Base-by-base conservation (phyloP, 2,888 invertebrate species). In the Hirtodrosophila alboralis region DNA sequence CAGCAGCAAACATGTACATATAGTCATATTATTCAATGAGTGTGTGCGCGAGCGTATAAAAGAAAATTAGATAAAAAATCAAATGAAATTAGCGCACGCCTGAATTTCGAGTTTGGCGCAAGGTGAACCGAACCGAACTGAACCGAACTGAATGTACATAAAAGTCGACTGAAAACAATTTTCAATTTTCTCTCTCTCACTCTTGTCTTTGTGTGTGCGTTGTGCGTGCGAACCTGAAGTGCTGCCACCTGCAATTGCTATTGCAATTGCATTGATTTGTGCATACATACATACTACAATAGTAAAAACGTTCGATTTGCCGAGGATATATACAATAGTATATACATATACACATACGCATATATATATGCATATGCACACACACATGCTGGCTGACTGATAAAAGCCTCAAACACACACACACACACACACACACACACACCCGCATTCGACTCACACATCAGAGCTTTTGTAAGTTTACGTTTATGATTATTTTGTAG, bases 381-480 rank as follows among this genome's bases (percentile, higher is more conserved):
- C 27, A 38, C 38, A 27, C 23, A 44, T 30, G 40, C 44, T 57
- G 40, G 33, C 41, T 75, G 66, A 70, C 75, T 76, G 80, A 79
- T 75, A 75, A 75, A 63, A 78, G 37, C 43, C 66, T 37, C 36
- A 47, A 28, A 68, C 47, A 40, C 41, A 44, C 23, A 48, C 34
- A 53, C 14, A 43, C 23, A 49, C 21, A 60, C 41, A 34, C 23
- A 34, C 23, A 44, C 30, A 69, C 53, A 33, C 41, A 49, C 47
- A 63, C 63, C 73, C n/a, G n/a, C n/a, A n/a, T n/a, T n/a, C n/a
- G n/a, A n/a, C n/a, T n/a, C n/a, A n/a, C n/a, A n/a, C n/a, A n/a
- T n/a, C n/a, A n/a, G n/a, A n/a, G n/a, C n/a, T n/a, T 71, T 75
- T 78, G 79, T 83, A 83, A 78, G 83, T 78, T 78, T 66, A 78